These are phyloP conservation scores for Cheiracanthium punctorium DNA, from an alignment of 2,888 invertebrate species.

Conservation along the genomic window DNA sequence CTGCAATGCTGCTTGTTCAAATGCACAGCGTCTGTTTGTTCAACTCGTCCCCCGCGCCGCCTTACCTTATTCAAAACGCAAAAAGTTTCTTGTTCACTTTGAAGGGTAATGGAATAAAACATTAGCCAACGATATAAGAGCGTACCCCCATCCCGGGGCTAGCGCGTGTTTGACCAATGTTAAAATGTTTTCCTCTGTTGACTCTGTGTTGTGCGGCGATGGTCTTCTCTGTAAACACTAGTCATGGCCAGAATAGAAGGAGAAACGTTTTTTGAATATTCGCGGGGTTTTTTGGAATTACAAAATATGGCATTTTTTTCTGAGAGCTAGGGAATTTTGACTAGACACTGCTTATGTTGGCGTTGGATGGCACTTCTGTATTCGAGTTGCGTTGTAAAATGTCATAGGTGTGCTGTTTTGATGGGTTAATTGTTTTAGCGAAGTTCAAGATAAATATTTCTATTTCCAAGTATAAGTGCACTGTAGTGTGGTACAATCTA, in stretches of 20 bases:
- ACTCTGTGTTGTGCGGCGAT: background rate
- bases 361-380: no score
- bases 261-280: background rate
- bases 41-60: no score
- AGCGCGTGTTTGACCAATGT: conserved; percentile 1
- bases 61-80: background rate
- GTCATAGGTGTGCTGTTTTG: no score
- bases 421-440: no score
- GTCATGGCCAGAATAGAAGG: background rate
- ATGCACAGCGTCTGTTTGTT: background rate
- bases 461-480: no score
- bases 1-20: background rate
- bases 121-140: conserved; percentile 56
- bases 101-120: conserved; percentile 61
- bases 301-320: no score
- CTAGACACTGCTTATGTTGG: no score
- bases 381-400: no score
- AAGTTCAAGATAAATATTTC: no score
- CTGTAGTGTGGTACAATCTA: no score
- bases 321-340: no score
- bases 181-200: conserved; percentile 4
- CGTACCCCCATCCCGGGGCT: background rate
- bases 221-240: background rate
- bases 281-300: background rate
- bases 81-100: background rate